phyloP scores from a whole-genome alignment of 2,797 vertebrate species.

The Sebastes aleutianus region DNA sequence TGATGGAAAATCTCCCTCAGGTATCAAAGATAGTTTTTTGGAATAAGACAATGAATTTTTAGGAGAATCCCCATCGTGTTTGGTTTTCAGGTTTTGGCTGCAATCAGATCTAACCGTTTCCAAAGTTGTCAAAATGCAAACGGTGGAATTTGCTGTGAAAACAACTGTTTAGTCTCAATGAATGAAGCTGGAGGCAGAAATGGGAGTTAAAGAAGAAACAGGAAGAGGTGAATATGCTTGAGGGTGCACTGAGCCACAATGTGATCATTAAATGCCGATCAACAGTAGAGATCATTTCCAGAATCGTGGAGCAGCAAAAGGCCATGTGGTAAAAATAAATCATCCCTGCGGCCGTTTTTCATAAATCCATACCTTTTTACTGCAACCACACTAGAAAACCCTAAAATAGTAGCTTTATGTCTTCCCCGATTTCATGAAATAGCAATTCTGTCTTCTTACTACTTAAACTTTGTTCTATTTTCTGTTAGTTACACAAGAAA shows the following conservation, averaged over 20 bases:
- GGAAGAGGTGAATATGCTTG: not conserved
- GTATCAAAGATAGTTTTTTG: not conserved
- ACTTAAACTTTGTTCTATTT: not conserved
- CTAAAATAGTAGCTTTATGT: not conserved
- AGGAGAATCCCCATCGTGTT: not conserved
- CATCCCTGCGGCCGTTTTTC: not conserved
- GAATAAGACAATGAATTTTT: not conserved
- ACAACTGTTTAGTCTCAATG: not conserved
- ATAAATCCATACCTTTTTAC: not conserved
- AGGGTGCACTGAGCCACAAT: not conserved
- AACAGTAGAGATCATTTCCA: constrained; percentile 22
- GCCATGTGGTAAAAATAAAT: constrained; percentile 40
- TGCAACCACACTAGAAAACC: not conserved
- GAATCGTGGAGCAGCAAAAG: constrained; percentile 27
- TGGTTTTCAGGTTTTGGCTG: not conserved
- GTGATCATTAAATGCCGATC: constrained; percentile 21
- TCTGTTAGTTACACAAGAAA: not conserved
- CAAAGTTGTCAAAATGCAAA: constrained; percentile 7
- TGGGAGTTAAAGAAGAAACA: not conserved
- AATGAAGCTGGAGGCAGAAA: constrained; percentile 1
- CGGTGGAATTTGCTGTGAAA: not conserved
- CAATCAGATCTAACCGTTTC: not conserved
- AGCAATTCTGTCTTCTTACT: not conserved
- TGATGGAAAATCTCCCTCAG: not conserved
- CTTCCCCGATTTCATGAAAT: not conserved